Evolutionary conservation across 35 echinoderm and acorn worm genomes (phyloP).

Genomic region (Diadema setosum): DNA sequence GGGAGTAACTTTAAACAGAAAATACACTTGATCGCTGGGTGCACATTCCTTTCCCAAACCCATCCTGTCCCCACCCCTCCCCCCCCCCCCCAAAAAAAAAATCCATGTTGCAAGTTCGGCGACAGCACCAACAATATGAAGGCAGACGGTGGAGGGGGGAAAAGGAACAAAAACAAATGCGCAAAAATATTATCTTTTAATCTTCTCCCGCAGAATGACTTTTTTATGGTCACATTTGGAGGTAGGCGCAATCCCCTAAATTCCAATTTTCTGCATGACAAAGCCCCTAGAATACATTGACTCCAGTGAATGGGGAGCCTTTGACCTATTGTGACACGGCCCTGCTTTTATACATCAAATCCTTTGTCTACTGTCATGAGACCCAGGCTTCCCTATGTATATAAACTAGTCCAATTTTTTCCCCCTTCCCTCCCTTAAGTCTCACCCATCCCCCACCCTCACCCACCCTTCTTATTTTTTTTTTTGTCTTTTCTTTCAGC

Average conservation of each 20-base stretch:
- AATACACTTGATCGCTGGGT: too few relatives aligned
- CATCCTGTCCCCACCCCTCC: too few relatives aligned
- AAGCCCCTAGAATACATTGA: background rate
- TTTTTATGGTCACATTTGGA: background rate
- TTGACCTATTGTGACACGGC: conserved; percentile 1
- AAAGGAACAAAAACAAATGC: too few relatives aligned
- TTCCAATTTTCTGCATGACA: conserved; percentile 26
- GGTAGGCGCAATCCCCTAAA: background rate
- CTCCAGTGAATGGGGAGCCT: background rate
- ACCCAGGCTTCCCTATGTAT: background rate
- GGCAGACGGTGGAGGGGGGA: too few relatives aligned
- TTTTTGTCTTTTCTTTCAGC: too few relatives aligned
- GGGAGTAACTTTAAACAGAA: too few relatives aligned
- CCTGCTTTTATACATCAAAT: background rate
- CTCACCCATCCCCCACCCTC: too few relatives aligned
- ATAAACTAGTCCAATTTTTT: background rate
- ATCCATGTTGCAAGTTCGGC: too few relatives aligned
- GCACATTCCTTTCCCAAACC: too few relatives aligned
- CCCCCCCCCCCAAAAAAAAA: too few relatives aligned
- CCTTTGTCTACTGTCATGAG: background rate
- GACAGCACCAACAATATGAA: too few relatives aligned
- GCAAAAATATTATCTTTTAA: background rate
- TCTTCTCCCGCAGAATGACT: background rate
- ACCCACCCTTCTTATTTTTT: too few relatives aligned
- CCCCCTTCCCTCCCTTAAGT: background rate